Evolutionary conservation across 2,113 vertebrate species (phyloP).

Genomic region (Naja naja): DNA sequence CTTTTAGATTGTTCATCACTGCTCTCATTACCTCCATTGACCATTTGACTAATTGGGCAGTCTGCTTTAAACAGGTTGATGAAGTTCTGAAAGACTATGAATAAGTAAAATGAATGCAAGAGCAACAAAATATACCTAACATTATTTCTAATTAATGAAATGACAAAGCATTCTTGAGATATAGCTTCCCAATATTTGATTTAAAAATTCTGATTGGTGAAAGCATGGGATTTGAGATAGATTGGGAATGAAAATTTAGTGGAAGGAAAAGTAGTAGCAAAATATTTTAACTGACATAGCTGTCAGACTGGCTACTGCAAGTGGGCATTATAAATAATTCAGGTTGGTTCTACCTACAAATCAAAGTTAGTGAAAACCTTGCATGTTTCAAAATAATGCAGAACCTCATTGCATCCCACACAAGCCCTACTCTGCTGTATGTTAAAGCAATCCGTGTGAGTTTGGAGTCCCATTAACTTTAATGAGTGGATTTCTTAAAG

Average conservation of each 20-base stretch:
- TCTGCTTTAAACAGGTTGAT: not conserved
- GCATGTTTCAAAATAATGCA: not conserved
- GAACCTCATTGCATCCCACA: not conserved
- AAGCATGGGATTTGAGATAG: too few relatives aligned
- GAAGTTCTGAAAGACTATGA: not conserved
- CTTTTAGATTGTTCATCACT: not conserved
- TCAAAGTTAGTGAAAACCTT: not conserved
- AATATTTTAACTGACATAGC: not conserved
- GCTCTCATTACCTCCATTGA: not conserved
- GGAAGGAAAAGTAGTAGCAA: not conserved
- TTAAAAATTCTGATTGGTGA: not conserved
- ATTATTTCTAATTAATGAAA: not conserved
- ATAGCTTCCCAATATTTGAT: not conserved
- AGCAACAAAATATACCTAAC: not conserved
- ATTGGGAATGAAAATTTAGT: not conserved
- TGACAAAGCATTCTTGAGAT: not conserved
- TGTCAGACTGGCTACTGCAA: not conserved
- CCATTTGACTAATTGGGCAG: not conserved
- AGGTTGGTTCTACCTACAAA: not conserved
- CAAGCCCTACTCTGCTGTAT: not conserved
- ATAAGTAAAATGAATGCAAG: not conserved
- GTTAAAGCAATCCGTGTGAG: not conserved
- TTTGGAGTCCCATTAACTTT: not conserved
- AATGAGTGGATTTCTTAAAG: not conserved
- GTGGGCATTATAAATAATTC: not conserved